Conservation (phyloP, 2,888 invertebrate species). For the Leucoptera coffeella region DNA sequence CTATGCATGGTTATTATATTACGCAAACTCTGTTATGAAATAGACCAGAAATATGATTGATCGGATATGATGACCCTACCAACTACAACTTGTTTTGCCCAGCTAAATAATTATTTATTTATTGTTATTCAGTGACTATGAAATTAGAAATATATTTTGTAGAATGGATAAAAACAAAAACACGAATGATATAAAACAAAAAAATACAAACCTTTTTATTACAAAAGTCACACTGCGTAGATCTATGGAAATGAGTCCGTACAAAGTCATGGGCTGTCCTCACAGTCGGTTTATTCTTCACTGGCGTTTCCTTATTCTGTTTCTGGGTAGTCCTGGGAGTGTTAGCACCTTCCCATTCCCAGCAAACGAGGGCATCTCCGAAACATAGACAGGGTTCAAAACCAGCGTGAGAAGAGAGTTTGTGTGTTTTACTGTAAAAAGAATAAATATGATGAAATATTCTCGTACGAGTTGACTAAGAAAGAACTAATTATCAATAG, state of each 20-base stretch:
- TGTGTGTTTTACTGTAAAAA: constrained; percentile 57
- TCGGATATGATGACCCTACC: no score
- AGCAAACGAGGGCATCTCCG: constrained; percentile 84
- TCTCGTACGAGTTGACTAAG: no score
- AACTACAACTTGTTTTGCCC: no score
- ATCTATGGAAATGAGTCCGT: constrained; percentile 81
- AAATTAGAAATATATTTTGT: no score
- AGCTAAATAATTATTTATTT: no score
- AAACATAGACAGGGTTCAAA: constrained; percentile 88
- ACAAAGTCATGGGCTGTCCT: constrained; percentile 67
- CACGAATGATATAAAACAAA: background rate
- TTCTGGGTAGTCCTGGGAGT: constrained; percentile 21
- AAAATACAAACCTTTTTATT: constrained; percentile 68
- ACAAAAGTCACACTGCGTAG: constrained; percentile 90
- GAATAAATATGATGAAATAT: no score
- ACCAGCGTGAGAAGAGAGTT: constrained; percentile 69
- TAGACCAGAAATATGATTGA: no score
- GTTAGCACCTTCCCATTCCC: constrained; percentile 60
- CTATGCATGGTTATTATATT: no score
- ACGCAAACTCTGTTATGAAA: no score
- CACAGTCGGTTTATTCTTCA: constrained; percentile 18
- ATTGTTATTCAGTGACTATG: no score
- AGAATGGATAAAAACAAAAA: background rate
- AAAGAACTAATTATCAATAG: no score
- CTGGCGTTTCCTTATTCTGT: constrained; percentile 9